Evolutionary conservation across 2,888 invertebrate species (phyloP).

Genomic region (Criorhina ranunculi): DNA sequence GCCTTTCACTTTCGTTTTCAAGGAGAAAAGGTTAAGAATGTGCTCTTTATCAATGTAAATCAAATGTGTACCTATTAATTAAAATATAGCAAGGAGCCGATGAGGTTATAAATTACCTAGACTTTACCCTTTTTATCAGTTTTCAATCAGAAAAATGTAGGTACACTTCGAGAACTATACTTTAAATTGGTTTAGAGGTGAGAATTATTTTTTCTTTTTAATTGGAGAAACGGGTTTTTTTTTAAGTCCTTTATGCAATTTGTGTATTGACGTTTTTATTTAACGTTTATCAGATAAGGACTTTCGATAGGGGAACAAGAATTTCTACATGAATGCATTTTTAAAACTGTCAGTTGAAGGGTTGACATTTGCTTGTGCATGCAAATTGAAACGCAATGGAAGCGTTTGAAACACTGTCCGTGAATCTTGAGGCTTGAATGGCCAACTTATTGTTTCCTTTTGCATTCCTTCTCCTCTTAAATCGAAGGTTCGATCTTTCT

Average conservation of each 20-base stretch:
- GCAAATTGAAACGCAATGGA: too few relatives aligned
- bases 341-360: too few relatives aligned
- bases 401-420: too few relatives aligned
- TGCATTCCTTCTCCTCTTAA: too few relatives aligned
- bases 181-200: not conserved
- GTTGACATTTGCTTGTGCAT: too few relatives aligned
- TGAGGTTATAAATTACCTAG: constrained; percentile 48
- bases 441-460: too few relatives aligned
- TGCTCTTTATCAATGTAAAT: constrained; percentile 63
- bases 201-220: constrained; percentile 31
- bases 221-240: constrained; percentile 30
- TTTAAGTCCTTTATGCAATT: not conserved
- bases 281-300: not conserved
- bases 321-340: too few relatives aligned
- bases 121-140: constrained; percentile 39
- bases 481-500: too few relatives aligned
- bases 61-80: constrained; percentile 66
- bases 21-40: too few relatives aligned
- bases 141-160: constrained; percentile 57
- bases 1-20: not conserved
- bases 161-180: not conserved
- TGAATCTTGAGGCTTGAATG: too few relatives aligned
- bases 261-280: too few relatives aligned
- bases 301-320: too few relatives aligned
- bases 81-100: constrained; percentile 37